Conservation (phyloP, 2,888 invertebrate species). For the Tipula vernalis region DNA sequence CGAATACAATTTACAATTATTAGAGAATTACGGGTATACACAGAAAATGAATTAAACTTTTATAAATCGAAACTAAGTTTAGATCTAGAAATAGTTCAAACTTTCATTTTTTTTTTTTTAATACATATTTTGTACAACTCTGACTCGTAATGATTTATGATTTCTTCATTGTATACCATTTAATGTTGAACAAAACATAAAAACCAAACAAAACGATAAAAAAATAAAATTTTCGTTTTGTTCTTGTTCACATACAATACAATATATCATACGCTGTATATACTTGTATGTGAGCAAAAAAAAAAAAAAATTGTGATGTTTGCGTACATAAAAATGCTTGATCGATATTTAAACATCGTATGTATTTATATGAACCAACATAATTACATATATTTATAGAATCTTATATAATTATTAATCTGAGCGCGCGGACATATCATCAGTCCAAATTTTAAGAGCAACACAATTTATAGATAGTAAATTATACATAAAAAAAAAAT, state of each 20-base stretch:
- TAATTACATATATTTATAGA: not conserved
- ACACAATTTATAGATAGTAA: not conserved
- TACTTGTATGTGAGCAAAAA: not conserved
- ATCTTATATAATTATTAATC: not conserved
- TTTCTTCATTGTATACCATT: not conserved
- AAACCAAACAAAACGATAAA: not conserved
- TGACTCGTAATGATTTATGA: not conserved
- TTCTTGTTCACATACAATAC: not conserved
- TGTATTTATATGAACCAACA: too few species aligned
- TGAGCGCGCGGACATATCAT: not conserved
- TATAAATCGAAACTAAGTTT: not conserved
- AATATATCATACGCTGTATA: not conserved
- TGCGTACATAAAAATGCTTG: not conserved
- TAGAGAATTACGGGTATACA: not conserved
- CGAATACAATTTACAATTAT: not conserved
- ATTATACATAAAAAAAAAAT: not conserved
- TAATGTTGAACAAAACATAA: conserved; percentile 4
- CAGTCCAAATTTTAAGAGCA: not conserved
- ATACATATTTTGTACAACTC: not conserved
- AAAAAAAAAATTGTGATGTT: not conserved
- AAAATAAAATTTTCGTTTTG: not conserved
- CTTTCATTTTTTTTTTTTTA: not conserved
- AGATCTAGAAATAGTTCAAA: conserved; percentile 4
- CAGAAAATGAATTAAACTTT: not conserved
- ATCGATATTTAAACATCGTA: not conserved